A percentile compares a stretch with the other conserved stretches of the same genome.
Conservation (phyloP, 2,888 invertebrate genomes). For the Sesia bembeciformis region DNA sequence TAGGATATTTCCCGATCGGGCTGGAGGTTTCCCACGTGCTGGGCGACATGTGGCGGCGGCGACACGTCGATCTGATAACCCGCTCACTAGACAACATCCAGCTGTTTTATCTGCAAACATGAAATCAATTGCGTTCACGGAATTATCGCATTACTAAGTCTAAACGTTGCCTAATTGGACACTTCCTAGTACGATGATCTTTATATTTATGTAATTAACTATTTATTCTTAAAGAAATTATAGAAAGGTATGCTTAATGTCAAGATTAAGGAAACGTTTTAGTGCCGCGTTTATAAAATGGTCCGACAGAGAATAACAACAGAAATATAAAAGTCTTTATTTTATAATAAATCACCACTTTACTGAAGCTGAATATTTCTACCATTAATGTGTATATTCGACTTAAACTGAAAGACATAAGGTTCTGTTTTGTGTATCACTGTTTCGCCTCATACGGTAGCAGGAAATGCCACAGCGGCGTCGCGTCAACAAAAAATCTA, state of each 20-base stretch:
- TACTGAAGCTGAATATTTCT: slow-evolving; percentile 29
- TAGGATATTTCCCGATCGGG: neutral
- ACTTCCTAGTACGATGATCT: slow-evolving; percentile 39
- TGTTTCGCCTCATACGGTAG: slow-evolving; percentile 30
- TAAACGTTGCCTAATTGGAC: slow-evolving; percentile 58
- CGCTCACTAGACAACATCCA: slow-evolving; percentile 56
- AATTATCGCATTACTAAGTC: slow-evolving; percentile 63
- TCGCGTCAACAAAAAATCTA: slow-evolving; percentile 65
- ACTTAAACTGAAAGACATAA: slow-evolving; percentile 19
- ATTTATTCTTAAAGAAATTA: neutral
- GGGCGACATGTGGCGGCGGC: slow-evolving; percentile 47
- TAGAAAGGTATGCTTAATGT: neutral
- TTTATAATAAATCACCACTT: slow-evolving; percentile 68
- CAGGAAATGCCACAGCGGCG: slow-evolving; percentile 67
- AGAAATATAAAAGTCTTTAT: slow-evolving; percentile 65
- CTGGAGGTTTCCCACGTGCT: slow-evolving; percentile 44
- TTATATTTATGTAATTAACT: slow-evolving; percentile 18
- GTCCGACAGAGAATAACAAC: slow-evolving; percentile 50
- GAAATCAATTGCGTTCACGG: slow-evolving; percentile 62
- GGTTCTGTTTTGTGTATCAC: slow-evolving; percentile 18
- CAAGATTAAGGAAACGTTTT: slow-evolving; percentile 31
- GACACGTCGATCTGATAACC: slow-evolving; percentile 64
- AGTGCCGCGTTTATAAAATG: slow-evolving; percentile 48
- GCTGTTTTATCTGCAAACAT: slow-evolving; percentile 54
- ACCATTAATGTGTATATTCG: slow-evolving; percentile 13